These are phyloP conservation scores for Falco punctatus DNA, from an alignment of 2,113 vertebrate species.

Conservation along the genomic window DNA sequence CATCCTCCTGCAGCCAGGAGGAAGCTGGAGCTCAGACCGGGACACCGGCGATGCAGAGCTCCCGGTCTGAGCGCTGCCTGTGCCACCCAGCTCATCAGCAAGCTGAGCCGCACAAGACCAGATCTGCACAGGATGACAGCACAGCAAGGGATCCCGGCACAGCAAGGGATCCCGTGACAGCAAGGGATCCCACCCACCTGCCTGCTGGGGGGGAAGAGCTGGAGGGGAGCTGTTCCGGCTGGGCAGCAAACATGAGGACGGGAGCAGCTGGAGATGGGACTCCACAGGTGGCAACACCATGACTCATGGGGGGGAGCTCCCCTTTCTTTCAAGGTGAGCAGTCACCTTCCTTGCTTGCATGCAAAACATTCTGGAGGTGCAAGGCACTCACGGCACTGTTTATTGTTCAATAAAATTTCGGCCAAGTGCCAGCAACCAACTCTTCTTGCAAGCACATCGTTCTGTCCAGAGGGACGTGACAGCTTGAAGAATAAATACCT, in stretches of 20 bases:
- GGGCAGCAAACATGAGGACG: not conserved
- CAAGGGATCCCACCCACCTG: not conserved
- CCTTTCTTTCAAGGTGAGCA: not conserved
- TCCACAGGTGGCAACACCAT: fast-evolving
- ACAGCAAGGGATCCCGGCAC: not conserved
- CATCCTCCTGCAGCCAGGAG: not conserved
- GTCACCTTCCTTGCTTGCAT: not conserved
- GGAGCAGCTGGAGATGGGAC: not conserved
- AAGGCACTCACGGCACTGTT: not conserved
- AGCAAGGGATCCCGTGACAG: not conserved
- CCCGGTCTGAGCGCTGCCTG: fast-evolving
- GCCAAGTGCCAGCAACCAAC: not conserved
- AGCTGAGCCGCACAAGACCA: not conserved
- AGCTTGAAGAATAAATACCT: not conserved
- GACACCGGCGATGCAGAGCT: fast-evolving
- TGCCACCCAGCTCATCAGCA: not conserved
- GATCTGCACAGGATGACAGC: not conserved
- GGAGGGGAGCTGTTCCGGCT: not conserved
- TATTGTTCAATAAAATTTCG: not conserved
- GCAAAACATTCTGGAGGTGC: not conserved
- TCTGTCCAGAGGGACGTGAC: not conserved
- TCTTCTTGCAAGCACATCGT: not conserved
- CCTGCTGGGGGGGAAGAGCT: not conserved
- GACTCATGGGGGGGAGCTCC: not conserved
- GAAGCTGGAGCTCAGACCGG: not conserved